Evolutionary conservation across 2,888 invertebrate genomes (phyloP), one percentile per base, ranked within the genome.

Genomic region (Nymphalis polychloros): DNA sequence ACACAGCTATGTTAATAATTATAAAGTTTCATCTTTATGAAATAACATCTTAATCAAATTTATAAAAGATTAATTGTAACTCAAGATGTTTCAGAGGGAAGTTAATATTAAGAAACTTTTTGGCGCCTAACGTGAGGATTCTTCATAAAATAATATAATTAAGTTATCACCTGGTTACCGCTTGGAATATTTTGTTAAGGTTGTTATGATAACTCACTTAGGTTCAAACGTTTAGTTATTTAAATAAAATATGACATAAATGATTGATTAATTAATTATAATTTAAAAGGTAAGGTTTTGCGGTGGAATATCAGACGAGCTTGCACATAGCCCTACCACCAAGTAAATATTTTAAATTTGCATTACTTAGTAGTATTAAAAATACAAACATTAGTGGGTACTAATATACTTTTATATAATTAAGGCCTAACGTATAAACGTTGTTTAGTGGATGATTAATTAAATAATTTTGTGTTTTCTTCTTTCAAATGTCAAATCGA

Each of bases 91-190:
- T 60, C 61, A 63, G 35, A 52, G 48, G 50, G 59, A 65, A 70
- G 59, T 70, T 70, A 63, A 68, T 64, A 70, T 68, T 70, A 70
- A 70, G 59, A 65, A 70, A 70, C 59, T 68, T 68, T 65, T 49
- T 63, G 57, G 23, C 31, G 62, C 35, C 31, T 46, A 61, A 50
- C 48, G 50, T 57, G 48, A 57, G 62, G 50, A 68, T 59, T 68
- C 70, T 49, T 53, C 10, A 8, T 59, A 53, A 55, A 70, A 63
- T 69, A 60, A 63, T 69, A 67, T 52, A 59, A 62, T 65, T 64
- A 68, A 64, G 48, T 53, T 68, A 55, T 53, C 27, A 52, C 27
- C 16, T 49, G 47, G 10, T 55, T 59, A 57, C 41, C n/a, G 8
- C 41, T 57, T 1, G 8, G 13, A 57, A 57, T 31, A 31, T 41